Base-by-base conservation (phyloP, 2,888 invertebrate species). In the Chironomus riparius region DNA sequence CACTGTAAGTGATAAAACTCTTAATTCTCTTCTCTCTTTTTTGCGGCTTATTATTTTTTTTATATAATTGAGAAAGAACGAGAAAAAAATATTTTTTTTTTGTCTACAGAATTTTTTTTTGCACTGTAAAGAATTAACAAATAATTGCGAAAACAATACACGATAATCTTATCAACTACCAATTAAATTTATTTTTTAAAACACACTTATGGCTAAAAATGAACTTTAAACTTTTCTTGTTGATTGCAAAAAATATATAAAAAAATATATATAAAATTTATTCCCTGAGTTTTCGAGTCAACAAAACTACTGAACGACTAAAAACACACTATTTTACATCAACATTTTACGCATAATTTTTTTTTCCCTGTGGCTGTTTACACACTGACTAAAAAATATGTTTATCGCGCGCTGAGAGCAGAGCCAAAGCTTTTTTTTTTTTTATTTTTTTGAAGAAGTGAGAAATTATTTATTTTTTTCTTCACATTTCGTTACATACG, bases 331-430 rank as follows among this genome's bases (percentile, higher is more conserved):
- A 24, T 74, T 74, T 74, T 74, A 74, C 74, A 74, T 47, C 74
- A 65, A 62, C 68, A 47, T 74, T 73, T 74, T 74, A 68, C 74
- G 74, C 74, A 74, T 74, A 74, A 74, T 48, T 68, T 74, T 74
- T n/a, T n/a, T 65, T 65, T 65, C 21, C 13, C 65, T 47, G 47
- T 15, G 18, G 38, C 74, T 72, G 72, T 72, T 62, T 68, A 74
- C 62, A 68, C 48, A 74, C 38, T 28, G 5, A 74, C 48, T 21
- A 72, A 72, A 71, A 65, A 65, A 68, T 48, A 68, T 74, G 47
- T 74, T 74, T 68, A 74, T 74, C 74, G 47, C 68, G 24, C 28
- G 72, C 72, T n/a, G 50, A 62, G 38, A 50, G 71, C 21, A 50
- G 74, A 5, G n/a, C n/a, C 38, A 74, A 48, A 74, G 74, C 74